A percentile compares a stretch with the other conserved stretches of the same genome.
Evolutionary conservation across 2,797 vertebrate species (phyloP).

Genomic region (Sciurus vulgaris): DNA sequence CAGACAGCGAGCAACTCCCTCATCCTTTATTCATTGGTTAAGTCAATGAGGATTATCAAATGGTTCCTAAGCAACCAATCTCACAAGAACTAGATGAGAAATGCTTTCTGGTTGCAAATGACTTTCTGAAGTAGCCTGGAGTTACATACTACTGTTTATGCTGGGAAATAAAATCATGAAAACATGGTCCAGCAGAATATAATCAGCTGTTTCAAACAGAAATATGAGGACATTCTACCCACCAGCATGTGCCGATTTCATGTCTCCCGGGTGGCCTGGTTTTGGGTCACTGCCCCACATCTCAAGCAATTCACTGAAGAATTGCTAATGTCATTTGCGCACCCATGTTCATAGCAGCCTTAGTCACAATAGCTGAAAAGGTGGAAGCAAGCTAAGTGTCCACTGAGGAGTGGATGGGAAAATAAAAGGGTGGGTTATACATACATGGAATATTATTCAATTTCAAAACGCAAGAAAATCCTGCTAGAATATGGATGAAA

Average conservation of each 20-base stretch:
- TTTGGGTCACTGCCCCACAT: neutral
- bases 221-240: neutral
- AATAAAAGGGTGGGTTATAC: neutral
- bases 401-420: neutral
- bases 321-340: neutral
- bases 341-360: neutral
- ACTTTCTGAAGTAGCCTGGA: conserved; percentile 9
- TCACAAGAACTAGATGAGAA: neutral
- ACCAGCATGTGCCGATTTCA: too few species aligned
- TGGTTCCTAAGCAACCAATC: conserved; percentile 39
- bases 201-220: neutral
- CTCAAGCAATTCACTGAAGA: neutral
- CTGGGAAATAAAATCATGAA: conserved; percentile 32
- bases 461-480: neutral
- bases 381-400: neutral
- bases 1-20: neutral
- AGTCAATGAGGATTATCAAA: conserved; percentile 43
- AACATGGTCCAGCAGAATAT: neutral
- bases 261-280: fast-evolving
- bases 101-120: conserved; percentile 22
- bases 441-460: neutral
- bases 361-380: neutral
- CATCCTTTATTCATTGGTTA: neutral
- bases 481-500: neutral
- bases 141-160: neutral